Evolutionary conservation across 2,797 vertebrate genomes (phyloP), one percentile per base, ranked within the genome.

Genomic region (Bradypodion pumilum): DNA sequence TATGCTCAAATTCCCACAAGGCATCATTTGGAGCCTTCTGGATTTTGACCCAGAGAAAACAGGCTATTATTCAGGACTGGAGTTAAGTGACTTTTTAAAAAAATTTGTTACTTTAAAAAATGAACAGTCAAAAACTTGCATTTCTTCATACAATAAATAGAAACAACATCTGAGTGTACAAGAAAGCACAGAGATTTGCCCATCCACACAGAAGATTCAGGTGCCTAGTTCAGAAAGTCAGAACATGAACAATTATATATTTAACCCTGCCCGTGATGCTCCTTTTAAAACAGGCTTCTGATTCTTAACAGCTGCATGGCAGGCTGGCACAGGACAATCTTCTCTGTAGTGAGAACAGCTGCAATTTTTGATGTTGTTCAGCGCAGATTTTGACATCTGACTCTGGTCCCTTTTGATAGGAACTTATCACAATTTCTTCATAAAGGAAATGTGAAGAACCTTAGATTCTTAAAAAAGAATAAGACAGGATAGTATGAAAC

Each of bases 1-100:
- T 76, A 83, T 86, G 84, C 84, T 91, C 81, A 37, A n/a, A 80
- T 87, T 86, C 40, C 37, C n/a, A 85, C 85, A 78, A 73, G 74
- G 62, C 90, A 68, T 80, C 86, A 87, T 29, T 80, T 74, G 65
- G 65, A 78, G 77, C 40, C 68, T 63, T 52, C 15, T 78, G 56
- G 62, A 52, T 82, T 79, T 56, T 59, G 25, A 40, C 70, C 78
- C 77, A 80, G 62, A 69, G 60, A 85, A 44, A n/a, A 29, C 83
- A 76, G 59, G 44, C 25, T 85, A 42, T 69, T 80, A 65, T 74
- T 72, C 76, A 86, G 19, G 15, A 66, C 66, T 42, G 29, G 8
- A 10, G 40, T 27, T 37, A 10, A 19, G 21, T 9, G 8, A 70
- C 10, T 1, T 13, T 27, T 68, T 70, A 25, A n/a, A n/a, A n/a